Percentiles rank a stretch among this genome's conserved stretches.
Evolutionary conservation across 2,888 invertebrate genomes (phyloP).

Genomic region (Panorpa germanica): DNA sequence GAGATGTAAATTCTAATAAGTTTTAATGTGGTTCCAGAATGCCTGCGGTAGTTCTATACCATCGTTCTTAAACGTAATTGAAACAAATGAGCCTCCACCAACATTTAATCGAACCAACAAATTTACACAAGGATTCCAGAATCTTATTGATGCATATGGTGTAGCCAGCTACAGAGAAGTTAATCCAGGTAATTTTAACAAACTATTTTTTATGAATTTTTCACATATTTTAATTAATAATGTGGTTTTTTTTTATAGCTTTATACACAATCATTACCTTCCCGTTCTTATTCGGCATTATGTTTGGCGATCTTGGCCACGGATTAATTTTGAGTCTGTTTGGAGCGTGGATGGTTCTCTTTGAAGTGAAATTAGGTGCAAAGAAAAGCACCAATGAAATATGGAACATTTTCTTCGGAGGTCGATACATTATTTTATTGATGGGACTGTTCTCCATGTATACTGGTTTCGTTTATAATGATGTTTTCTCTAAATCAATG

Average conservation of each 20-base stretch:
- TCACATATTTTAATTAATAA: no score
- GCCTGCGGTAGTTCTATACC: conserved; percentile 74
- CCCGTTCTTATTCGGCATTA: conserved; percentile 87
- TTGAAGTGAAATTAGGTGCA: conserved; percentile 54
- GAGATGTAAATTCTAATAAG: no score
- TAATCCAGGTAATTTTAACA: no score
- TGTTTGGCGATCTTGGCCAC: conserved; percentile 93
- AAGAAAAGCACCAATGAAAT: conserved; percentile 67
- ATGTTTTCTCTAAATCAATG: conserved; percentile 86
- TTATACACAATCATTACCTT: conserved; percentile 80
- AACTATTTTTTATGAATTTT: no score
- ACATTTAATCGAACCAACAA: conserved; percentile 85
- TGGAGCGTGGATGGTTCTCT: conserved; percentile 60
- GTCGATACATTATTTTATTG: conserved; percentile 88
- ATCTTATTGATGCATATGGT: conserved; percentile 84
- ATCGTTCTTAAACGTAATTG: conserved; percentile 81
- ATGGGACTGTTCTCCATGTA: conserved; percentile 98
- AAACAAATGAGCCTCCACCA: conserved; percentile 63
- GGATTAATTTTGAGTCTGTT: conserved; percentile 67
- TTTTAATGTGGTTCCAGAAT: no score
- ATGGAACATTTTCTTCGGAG: conserved; percentile 93
- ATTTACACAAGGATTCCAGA: conserved; percentile 85
- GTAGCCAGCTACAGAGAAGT: conserved; percentile 83
- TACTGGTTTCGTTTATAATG: conserved; percentile 97
- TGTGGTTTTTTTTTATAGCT: conserved; percentile 33